phyloP scores from a whole-genome alignment of 2,888 invertebrate species.

The Pedicia rivosa region DNA sequence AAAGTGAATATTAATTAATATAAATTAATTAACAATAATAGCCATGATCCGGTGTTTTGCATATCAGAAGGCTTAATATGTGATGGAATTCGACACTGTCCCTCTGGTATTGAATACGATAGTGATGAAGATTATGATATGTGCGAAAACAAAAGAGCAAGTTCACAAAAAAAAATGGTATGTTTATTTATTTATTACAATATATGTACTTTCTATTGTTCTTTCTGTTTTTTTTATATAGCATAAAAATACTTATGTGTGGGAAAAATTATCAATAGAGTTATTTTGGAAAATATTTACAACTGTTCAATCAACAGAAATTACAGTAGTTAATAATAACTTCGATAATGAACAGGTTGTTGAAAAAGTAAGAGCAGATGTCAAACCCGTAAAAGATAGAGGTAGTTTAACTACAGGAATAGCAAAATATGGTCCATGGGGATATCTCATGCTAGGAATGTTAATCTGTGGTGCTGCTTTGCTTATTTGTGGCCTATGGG shows the following conservation, averaged over 20 bases:
- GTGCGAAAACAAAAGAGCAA: conserved; percentile 18
- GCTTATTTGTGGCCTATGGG: conserved; percentile 55
- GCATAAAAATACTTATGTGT: conserved; percentile 23
- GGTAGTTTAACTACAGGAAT: conserved; percentile 37
- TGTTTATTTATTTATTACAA: no score
- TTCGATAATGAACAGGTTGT: background rate
- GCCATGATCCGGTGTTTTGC: conserved; percentile 34
- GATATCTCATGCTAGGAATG: conserved; percentile 54
- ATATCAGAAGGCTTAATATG: conserved; percentile 47
- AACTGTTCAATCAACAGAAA: conserved; percentile 15
- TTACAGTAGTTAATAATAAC: conserved; percentile 3
- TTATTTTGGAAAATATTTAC: conserved; percentile 27
- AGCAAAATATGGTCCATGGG: conserved; percentile 58
- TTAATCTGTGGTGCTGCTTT: conserved; percentile 50
- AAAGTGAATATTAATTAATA: background rate
- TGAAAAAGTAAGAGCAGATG: conserved; percentile 3
- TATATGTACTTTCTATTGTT: no score
- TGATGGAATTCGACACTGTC: conserved; percentile 50
- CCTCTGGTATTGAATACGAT: conserved; percentile 44
- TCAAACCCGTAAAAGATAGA: conserved; percentile 8
- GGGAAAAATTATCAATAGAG: conserved; percentile 27
- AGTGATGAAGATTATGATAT: conserved; percentile 28
- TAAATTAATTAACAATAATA: conserved; percentile 7
- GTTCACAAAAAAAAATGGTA: no score
- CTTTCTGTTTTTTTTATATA: no score